Evolutionary conservation across 1,140 invertebrate species (phyloP).

Genomic region (Euwallacea fornicatus): DNA sequence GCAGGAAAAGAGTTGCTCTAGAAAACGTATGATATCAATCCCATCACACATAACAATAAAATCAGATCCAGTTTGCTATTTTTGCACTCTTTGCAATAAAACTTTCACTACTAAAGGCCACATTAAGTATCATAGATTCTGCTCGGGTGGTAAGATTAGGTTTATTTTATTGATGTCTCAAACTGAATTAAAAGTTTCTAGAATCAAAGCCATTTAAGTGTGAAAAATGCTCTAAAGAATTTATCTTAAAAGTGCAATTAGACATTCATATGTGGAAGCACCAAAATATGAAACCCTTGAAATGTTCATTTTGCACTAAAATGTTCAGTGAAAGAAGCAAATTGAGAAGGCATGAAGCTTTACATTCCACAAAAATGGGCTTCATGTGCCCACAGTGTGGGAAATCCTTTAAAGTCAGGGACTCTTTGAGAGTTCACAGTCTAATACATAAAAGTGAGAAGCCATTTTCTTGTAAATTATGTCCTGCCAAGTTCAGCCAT

Average conservation of each 20-base stretch:
- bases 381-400: constrained; percentile 54
- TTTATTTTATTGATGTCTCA: neutral
- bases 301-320: constrained; percentile 49
- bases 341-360: constrained; percentile 47
- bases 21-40: neutral
- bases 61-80: constrained; percentile 40
- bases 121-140: constrained; percentile 52
- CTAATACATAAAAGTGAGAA: constrained; percentile 58
- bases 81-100: constrained; percentile 51
- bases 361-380: constrained; percentile 46
- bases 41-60: neutral
- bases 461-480: constrained; percentile 56
- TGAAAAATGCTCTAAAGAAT: constrained; percentile 48
- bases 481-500: constrained; percentile 57
- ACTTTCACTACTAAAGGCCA: constrained; percentile 48
- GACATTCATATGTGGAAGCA: constrained; percentile 49
- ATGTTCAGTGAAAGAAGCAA: constrained; percentile 48
- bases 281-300: constrained; percentile 47
- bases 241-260: constrained; percentile 50
- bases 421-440: constrained; percentile 54
- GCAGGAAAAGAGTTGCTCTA: neutral
- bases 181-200: constrained; percentile 40
- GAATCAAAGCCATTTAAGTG: constrained; percentile 52
- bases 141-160: constrained; percentile 44
- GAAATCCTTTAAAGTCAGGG: constrained; percentile 54